Percentiles rank a stretch among this genome's conserved stretches.
These are phyloP conservation scores for Etheostoma nigrum DNA, from an alignment of 2,797 vertebrate species.

Conservation along the genomic window DNA sequence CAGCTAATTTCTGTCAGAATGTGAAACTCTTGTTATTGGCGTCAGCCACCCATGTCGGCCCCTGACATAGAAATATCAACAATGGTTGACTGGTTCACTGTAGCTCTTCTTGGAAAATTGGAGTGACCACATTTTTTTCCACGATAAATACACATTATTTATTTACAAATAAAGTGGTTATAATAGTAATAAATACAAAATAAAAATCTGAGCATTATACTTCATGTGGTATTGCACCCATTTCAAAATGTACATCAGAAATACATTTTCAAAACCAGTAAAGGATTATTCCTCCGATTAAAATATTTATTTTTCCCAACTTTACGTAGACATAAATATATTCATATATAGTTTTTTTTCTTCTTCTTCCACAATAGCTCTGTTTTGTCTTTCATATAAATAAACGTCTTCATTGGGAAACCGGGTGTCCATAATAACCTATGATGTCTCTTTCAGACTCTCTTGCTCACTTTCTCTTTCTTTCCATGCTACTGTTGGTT, in stretches of 20 bases:
- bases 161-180: constrained; percentile 99
- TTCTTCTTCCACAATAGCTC: constrained; percentile 95
- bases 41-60: constrained; percentile 25
- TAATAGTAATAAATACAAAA: constrained; percentile 99
- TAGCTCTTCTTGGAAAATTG: constrained; percentile 83
- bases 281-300: constrained; percentile 99
- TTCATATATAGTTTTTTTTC: constrained; percentile 93
- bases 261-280: constrained; percentile 97
- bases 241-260: constrained; percentile 99
- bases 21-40: constrained; percentile 37
- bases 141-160: constrained; percentile 99
- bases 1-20: constrained; percentile 65
- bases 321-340: constrained; percentile 99
- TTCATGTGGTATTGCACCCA: constrained; percentile 99
- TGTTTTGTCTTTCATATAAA: constrained; percentile 94
- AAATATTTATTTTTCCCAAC: constrained; percentile 99
- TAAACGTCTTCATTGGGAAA: constrained; percentile 99
- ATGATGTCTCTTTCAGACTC: constrained; percentile 71
- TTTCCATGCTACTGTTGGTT: constrained; percentile 18
- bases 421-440: constrained; percentile 90
- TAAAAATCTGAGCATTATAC: constrained; percentile 99
- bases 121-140: constrained; percentile 90
- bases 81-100: constrained; percentile 80
- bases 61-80: constrained; percentile 63
- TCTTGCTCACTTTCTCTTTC: constrained; percentile 34